These are phyloP conservation scores for Petromus typicus DNA, from an alignment of 2,113 vertebrate genomes.

Conservation along the genomic window DNA sequence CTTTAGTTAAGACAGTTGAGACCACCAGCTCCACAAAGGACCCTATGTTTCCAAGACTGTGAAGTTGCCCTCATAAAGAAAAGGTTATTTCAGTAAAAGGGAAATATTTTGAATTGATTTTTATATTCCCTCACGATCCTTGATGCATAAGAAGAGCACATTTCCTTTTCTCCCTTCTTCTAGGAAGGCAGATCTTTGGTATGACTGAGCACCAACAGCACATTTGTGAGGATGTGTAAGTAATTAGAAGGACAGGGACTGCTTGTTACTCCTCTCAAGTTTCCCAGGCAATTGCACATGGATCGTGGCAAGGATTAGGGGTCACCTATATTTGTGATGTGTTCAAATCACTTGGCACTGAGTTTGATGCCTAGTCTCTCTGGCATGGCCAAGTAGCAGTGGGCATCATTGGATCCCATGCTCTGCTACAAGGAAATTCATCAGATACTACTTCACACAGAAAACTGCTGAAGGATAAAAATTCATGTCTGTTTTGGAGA, in stretches of 20 bases:
- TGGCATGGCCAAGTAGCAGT: background rate
- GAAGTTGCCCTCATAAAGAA: slow-evolving; percentile 51
- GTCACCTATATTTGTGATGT: background rate
- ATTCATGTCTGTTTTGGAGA: slow-evolving; percentile 29
- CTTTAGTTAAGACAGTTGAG: background rate
- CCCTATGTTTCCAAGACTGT: background rate
- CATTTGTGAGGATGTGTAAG: slow-evolving; percentile 70
- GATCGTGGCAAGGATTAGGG: background rate
- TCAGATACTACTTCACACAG: background rate
- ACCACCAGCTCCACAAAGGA: background rate
- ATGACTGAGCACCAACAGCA: slow-evolving; percentile 68
- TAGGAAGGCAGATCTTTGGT: slow-evolving; percentile 75
- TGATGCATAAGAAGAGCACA: slow-evolving; percentile 32
- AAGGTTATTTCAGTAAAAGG: slow-evolving; percentile 58
- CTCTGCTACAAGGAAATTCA: background rate
- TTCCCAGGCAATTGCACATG: slow-evolving; percentile 64
- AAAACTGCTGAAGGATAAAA: background rate
- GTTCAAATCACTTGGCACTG: background rate
- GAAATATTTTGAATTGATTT: background rate
- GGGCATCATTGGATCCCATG: background rate
- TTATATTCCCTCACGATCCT: background rate
- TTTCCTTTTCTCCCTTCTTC: slow-evolving; percentile 66
- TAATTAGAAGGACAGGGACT: slow-evolving; percentile 71
- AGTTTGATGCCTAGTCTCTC: background rate
- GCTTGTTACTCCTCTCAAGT: slow-evolving; percentile 61